A percentile compares a stretch with the other conserved stretches of the same genome.
phyloP scores from a whole-genome alignment of 2,797 vertebrate species.

The Liasis olivaceus region DNA sequence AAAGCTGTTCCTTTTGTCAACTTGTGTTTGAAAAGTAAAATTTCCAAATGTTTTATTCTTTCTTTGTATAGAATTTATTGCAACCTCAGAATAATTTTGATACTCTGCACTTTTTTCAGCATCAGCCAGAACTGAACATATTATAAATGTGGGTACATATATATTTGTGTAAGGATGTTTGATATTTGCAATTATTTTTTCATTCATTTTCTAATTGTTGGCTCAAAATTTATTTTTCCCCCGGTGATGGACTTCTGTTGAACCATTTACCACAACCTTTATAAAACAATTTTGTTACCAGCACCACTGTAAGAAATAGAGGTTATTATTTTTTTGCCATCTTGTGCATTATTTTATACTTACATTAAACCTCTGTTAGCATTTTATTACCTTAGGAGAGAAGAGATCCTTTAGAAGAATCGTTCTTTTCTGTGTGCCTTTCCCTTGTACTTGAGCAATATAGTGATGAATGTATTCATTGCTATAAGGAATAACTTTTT shows the following conservation, averaged over 20 bases:
- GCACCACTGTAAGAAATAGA: not conserved
- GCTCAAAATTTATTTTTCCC: not conserved
- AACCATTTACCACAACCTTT: not conserved
- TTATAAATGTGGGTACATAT: not conserved
- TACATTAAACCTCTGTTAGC: not conserved
- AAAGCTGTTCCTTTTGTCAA: not conserved
- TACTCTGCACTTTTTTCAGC: not conserved
- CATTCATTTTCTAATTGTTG: not conserved
- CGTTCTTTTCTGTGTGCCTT: not conserved
- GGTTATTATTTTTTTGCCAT: not conserved
- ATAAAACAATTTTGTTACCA: not conserved
- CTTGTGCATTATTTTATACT: not conserved
- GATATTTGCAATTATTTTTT: not conserved
- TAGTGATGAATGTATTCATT: not conserved
- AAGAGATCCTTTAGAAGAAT: not conserved
- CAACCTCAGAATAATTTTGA: not conserved
- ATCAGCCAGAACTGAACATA: not conserved
- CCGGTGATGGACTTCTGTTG: not conserved
- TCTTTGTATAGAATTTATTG: not conserved
- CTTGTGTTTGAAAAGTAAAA: not conserved
- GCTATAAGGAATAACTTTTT: not conserved
- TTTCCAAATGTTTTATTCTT: not conserved
- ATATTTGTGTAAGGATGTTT: not conserved
- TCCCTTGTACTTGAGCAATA: not conserved
- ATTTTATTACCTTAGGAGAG: not conserved